Evolutionary conservation across 2,797 vertebrate species (phyloP), one percentile per base, ranked within the genome.

Genomic region (Tamandua tetradactyla): DNA sequence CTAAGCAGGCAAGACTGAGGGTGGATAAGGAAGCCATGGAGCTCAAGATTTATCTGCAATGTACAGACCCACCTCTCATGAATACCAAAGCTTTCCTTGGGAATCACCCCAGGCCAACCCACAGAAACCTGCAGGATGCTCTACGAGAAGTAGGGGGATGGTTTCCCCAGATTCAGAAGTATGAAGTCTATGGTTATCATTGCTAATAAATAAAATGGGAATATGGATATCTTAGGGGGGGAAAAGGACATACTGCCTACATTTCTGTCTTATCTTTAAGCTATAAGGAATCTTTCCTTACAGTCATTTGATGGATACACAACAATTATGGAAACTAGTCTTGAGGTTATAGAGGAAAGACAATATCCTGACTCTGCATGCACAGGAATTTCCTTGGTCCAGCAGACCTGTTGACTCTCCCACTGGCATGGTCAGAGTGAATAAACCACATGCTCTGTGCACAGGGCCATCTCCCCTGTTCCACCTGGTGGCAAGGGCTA

Each of bases 201-300:
- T 47, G 44, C 44, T 47, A 47, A 47, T 47, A 47, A 47, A 47
- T 47, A 47, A 47, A 47, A 47, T 47, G 44, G 44, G 44, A 7
- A 47, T 47, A 47, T 11, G 11, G 44, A 47, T 47, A 47, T 47
- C 44, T 47, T 47, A 35, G 44, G 44, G 44, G 11, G 11, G 11
- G 11, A n/a, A 62, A 89, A 90, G 42, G 30, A 62, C 55, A 15
- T 1, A 6, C 49, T 93, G 82, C 44, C 47, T 89, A 35, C 11
- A 64, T 42, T n/a, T 91, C 72, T 76, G 55, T 55, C 84, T 81
- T 22, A 55, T 76, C 71, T 66, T 83, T 22, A 87, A 86, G 15
- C 32, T 47, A 79, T 49, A 62, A 35, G 68, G 40, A 52, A 47
- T 61, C 59, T 79, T 90, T 88, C 44, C 86, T 82, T 55, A 59